Conservation (phyloP, 2,113 vertebrate genomes). For the Lasiurus cinereus region DNA sequence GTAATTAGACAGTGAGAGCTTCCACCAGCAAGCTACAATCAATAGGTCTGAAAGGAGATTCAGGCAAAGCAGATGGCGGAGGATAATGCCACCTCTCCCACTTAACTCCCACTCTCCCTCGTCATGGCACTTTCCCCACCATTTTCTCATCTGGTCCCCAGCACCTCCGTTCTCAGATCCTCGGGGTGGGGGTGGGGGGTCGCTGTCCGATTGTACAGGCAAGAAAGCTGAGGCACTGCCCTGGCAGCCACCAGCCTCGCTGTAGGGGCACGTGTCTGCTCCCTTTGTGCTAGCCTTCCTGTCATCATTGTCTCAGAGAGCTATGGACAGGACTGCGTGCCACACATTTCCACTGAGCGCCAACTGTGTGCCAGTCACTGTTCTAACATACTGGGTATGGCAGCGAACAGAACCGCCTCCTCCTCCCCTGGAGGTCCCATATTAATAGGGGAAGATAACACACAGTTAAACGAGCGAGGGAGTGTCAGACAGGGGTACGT, state of each 20-base stretch:
- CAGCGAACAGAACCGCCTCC: neutral
- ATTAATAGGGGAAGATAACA: neutral
- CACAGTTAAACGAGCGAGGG: neutral
- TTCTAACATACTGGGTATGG: neutral
- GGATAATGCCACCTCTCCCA: constrained; percentile 75
- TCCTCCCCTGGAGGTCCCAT: neutral
- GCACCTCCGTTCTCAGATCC: neutral
- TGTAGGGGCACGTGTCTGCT: neutral
- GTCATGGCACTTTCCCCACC: constrained; percentile 46
- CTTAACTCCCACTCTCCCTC: constrained; percentile 72
- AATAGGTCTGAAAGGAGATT: constrained; percentile 77
- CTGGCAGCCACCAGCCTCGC: neutral
- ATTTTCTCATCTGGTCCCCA: constrained; percentile 11
- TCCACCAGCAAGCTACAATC: constrained; percentile 78
- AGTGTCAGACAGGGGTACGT: neutral
- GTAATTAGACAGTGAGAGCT: constrained; percentile 82
- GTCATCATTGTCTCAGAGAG: neutral
- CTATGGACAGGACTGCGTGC: neutral
- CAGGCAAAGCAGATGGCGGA: constrained; percentile 69
- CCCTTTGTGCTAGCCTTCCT: neutral
- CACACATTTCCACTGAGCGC: neutral
- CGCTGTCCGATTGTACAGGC: neutral
- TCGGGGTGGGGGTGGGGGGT: neutral
- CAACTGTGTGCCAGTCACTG: neutral
- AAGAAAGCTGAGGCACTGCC: neutral